Conservation (phyloP, 2,888 invertebrate species). For the Nebria brevicollis region DNA sequence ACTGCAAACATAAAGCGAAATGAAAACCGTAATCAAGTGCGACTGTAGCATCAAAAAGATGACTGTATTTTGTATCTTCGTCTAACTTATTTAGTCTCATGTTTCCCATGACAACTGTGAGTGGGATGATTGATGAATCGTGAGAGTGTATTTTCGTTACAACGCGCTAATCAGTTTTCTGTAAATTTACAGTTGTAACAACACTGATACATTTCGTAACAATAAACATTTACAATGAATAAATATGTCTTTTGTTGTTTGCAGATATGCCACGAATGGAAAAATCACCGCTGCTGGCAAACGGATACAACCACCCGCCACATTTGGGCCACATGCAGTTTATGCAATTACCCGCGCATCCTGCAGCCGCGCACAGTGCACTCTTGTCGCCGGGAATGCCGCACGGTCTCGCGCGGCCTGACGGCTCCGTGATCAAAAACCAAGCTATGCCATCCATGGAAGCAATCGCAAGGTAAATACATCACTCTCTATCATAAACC, state of each 20-base stretch:
- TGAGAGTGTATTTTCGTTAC: constrained; percentile 8
- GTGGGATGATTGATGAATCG: constrained; percentile 10
- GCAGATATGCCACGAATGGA: constrained; percentile 89
- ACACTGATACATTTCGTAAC: not conserved
- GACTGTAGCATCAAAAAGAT: not conserved
- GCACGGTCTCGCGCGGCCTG: constrained; percentile 84
- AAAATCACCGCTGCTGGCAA: constrained; percentile 90
- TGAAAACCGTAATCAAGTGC: not conserved
- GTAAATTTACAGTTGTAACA: not conserved
- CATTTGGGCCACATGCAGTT: constrained; percentile 93
- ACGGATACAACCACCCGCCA: constrained; percentile 94
- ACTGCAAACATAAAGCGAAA: not conserved
- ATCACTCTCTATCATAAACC: not conserved
- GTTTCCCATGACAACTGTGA: constrained; percentile 4
- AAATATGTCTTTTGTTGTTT: constrained; percentile 54
- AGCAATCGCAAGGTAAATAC: constrained; percentile 82
- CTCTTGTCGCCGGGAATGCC: constrained; percentile 92
- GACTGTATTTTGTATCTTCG: not conserved
- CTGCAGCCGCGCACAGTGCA: constrained; percentile 75
- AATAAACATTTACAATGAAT: not conserved
- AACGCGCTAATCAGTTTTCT: constrained; percentile 9
- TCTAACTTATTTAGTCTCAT: not conserved
- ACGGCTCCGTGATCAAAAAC: constrained; percentile 85
- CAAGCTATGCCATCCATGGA: constrained; percentile 89
- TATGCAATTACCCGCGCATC: constrained; percentile 87